Base-by-base conservation (phyloP, 2,797 vertebrate species). In the Crypturellus tataupa region DNA sequence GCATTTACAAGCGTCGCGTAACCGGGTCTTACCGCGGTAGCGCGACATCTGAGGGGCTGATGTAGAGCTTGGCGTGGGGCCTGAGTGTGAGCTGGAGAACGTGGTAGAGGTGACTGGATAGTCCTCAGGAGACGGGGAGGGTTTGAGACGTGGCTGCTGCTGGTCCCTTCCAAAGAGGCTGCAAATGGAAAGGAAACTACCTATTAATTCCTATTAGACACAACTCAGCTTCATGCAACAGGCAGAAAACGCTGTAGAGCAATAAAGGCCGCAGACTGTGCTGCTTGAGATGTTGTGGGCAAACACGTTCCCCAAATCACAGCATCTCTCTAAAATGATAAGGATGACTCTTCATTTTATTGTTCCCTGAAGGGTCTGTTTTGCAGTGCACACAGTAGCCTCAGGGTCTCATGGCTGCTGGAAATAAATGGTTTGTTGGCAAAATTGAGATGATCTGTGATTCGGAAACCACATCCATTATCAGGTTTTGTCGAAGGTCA, bases 401-500 rank as follows among this genome's bases (percentile, higher is more conserved):
- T 89, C 81, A 51, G 75, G 93, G 91, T 91, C 93, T 90, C 81
- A 93, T 95, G 90, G 79, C 85, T 72, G 17, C 46, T 83, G 78
- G 53, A 94, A 96, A 93, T 88, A 91, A 89, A 82, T 93, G 85
- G 64, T 71, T 95, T 95, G 80, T 70, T 94, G 93, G 56, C 87
- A 94, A 94, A 93, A 95, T 79, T 81, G 81, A 82, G 82, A 31
- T 93, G 92, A 91, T 94, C 95, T 93, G 72, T 93, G 88, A 82
- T 88, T 96, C 89, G 85, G 70, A 80, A 85, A 85, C 73, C 82
- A 82, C 93, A 37, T 84, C 92, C 73, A 90, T 95, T 96, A 94
- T 95, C 88, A 87, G 95, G 78, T 86, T 95, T 95, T 87, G 92
- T 92, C 87, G 94, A 89, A 94, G 95, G 89, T 94, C 93, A 95